A percentile compares a stretch with the other conserved stretches of the same genome.
These are phyloP conservation scores for Autographa gamma DNA, from an alignment of 2,888 invertebrate species.

Conservation along the genomic window DNA sequence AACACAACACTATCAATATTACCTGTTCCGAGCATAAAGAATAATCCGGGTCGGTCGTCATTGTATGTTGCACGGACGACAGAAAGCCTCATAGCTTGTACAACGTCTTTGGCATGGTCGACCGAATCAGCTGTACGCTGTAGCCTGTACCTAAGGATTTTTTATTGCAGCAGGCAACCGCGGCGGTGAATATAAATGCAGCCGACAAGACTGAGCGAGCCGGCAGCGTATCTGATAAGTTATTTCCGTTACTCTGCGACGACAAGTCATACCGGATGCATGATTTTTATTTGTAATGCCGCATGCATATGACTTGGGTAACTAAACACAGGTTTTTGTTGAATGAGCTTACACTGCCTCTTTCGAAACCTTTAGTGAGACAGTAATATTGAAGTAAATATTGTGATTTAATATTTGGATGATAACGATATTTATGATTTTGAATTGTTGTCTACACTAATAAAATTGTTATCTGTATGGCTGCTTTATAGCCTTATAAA, in stretches of 20 bases:
- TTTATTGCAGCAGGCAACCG: constrained; percentile 57
- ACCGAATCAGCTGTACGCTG: constrained; percentile 70
- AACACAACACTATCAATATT: constrained; percentile 76
- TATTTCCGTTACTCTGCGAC: constrained; percentile 82
- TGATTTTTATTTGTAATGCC: constrained; percentile 57
- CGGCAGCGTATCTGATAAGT: constrained; percentile 80
- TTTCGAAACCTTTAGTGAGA: neutral
- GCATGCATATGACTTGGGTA: constrained; percentile 40
- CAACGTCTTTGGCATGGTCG: constrained; percentile 70
- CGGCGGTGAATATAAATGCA: constrained; percentile 65
- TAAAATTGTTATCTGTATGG: constrained; percentile 21
- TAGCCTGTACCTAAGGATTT: constrained; percentile 65
- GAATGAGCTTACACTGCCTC: neutral
- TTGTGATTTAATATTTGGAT: neutral
- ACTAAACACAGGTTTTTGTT: constrained; percentile 26
- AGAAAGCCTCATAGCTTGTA: constrained; percentile 77
- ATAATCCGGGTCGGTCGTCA: constrained; percentile 82
- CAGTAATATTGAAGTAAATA: neutral
- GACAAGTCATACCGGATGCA: constrained; percentile 65
- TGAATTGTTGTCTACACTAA: neutral
- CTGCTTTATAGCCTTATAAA: constrained; percentile 8
- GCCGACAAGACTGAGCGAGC: constrained; percentile 58
- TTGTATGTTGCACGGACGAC: constrained; percentile 78
- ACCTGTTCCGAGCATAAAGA: constrained; percentile 84
- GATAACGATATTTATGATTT: neutral